Conservation (phyloP, 2,113 vertebrate species). For the Gavialis gangeticus region DNA sequence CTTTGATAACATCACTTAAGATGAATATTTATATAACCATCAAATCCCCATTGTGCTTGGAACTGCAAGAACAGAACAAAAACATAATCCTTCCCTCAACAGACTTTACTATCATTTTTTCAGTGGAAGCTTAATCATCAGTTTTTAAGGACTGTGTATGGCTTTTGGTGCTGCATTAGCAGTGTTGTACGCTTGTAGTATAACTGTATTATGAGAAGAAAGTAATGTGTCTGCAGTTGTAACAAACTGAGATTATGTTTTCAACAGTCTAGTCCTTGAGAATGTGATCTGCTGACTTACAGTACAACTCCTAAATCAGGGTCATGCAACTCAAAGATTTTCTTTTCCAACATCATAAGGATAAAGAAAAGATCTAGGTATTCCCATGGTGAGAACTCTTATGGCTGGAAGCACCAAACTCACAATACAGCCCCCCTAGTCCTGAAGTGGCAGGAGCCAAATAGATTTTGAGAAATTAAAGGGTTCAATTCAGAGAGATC, state of each 20-base stretch:
- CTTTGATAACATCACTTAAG: neutral
- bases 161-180: neutral
- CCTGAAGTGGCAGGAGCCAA: no score
- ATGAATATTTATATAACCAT: neutral
- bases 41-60: rapidly evolving
- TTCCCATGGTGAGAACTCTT: no score
- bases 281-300: neutral
- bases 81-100: neutral
- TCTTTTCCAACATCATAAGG: neutral
- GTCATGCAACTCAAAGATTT: no score
- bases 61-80: neutral
- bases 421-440: no score
- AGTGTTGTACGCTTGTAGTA: no score
- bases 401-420: no score
- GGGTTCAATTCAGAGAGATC: no score
- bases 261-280: neutral
- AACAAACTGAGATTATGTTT: neutral
- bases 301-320: neutral
- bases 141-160: neutral
- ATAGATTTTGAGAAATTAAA: no score
- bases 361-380: neutral
- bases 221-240: neutral
- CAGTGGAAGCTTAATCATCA: neutral
- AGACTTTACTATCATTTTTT: neutral
- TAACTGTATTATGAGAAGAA: no score